A percentile compares a stretch with the other conserved stretches of the same genome.
phyloP scores from a whole-genome alignment of 2,888 invertebrate genomes.

The Drosophila monieri region DNA sequence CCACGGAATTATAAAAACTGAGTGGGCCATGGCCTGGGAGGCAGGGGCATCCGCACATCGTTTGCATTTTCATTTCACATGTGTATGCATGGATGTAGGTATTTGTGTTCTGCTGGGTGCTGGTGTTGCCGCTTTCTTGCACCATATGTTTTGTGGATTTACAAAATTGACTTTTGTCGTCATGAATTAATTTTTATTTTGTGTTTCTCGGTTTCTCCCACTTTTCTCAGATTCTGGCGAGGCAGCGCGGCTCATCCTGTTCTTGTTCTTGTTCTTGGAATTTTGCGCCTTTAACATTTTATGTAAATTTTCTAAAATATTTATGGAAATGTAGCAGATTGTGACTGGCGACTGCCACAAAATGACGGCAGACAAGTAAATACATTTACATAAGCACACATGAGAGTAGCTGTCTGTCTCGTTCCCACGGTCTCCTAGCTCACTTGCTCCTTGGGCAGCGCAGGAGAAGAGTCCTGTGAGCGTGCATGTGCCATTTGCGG shows the following conservation, averaged over 20 bases:
- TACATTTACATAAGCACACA: slow-evolving; percentile 60
- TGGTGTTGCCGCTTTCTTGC: slow-evolving; percentile 29
- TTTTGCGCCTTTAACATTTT: slow-evolving; percentile 59
- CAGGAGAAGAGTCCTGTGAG: background rate
- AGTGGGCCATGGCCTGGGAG: slow-evolving; percentile 12
- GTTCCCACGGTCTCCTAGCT: background rate
- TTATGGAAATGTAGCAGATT: slow-evolving; percentile 80
- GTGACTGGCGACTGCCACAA: slow-evolving; percentile 70
- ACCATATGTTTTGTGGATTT: slow-evolving; percentile 73
- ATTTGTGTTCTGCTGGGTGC: slow-evolving; percentile 13
- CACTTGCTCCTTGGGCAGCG: background rate
- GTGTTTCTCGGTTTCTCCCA: slow-evolving; percentile 14
- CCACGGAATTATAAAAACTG: slow-evolving; percentile 23
- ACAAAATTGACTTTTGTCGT: slow-evolving; percentile 74
- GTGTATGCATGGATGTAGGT: slow-evolving; percentile 1
- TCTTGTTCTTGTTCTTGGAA: slow-evolving; percentile 38
- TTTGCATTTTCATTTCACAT: slow-evolving; percentile 65
- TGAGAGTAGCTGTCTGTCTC: slow-evolving; percentile 14
- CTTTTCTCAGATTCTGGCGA: slow-evolving; percentile 1
- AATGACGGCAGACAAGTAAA: slow-evolving; percentile 71
- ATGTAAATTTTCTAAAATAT: slow-evolving; percentile 80
- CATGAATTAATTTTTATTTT: slow-evolving; percentile 74
- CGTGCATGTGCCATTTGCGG: slow-evolving; percentile 39
- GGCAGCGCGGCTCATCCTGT: slow-evolving; percentile 25
- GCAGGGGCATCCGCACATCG: slow-evolving; percentile 52